Evolutionary conservation across 53 echinoderm and acorn worm species (phyloP), one percentile per base, ranked within the genome.

Genomic region (Antedon mediterranea): DNA sequence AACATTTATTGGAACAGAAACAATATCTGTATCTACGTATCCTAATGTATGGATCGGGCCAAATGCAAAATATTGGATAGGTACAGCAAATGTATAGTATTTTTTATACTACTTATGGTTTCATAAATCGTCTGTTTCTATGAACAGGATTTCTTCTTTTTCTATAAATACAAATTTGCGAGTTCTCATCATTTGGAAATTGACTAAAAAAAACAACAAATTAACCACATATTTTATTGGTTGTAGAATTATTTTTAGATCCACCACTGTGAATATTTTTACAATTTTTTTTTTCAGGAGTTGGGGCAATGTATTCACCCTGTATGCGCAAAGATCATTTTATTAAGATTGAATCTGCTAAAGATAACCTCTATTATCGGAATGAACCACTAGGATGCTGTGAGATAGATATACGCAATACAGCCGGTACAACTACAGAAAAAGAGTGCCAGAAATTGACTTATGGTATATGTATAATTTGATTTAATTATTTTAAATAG

Each of bases 41-140:
- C 80, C 80, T 1, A 80, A 80, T 80, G 72, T 73, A n/a, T 80
- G 80, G 80, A 80, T 80, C 28, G 80, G 80, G 34, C 80, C 80
- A 33, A 28, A n/a, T 29, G 34, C 80, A 33, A 73, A 30, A 34
- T 80, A 72, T 33, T 80, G 72, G 80, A 80, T 80, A 80, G 30
- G 80, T 80, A 73, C 33, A n/a, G n/a, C n/a, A n/a, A n/a, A n/a
- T n/a, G n/a, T n/a, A n/a, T n/a, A n/a, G n/a, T n/a, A n/a, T n/a
- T n/a, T n/a, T n/a, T n/a, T n/a, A n/a, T n/a, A n/a, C n/a, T n/a
- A n/a, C n/a, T n/a, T n/a, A n/a, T n/a, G n/a, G n/a, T n/a, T n/a
- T n/a, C n/a, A n/a, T n/a, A n/a, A n/a, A n/a, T n/a, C n/a, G n/a
- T n/a, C n/a, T n/a, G n/a, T n/a, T n/a, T n/a, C n/a, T n/a, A n/a